Base-by-base conservation (phyloP, 2,113 vertebrate genomes). In the Bubalus kerabau region DNA sequence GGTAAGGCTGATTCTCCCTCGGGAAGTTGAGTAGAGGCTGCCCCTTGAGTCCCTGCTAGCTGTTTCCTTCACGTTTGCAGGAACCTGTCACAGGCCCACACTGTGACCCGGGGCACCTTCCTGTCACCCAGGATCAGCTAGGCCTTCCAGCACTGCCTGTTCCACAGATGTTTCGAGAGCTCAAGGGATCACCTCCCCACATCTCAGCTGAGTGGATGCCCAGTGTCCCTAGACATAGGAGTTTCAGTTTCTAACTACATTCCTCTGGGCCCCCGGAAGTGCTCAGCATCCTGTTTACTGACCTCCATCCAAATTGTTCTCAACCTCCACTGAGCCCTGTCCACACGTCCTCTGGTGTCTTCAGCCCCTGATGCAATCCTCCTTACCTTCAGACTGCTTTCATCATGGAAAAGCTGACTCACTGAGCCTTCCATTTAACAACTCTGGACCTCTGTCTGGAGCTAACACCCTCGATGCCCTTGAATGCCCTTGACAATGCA, bases 191-290 rank as follows among this genome's bases (percentile, higher is more conserved):
- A 23, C 2, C 0, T 28, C 43, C 57, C 50, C 46, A 12, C 23
- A 16, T 26, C 87, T 54, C 21, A 54, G 40, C 17, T 14, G 19
- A 62, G 3, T 28, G n/a, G 90, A 13, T 24, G 14, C 60, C 48
- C 17, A 19, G 40, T 17, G 86, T 89, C 74, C 13, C 19, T 26
- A 59, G 19, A 85, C 40, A 3, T 1, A 16, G 54, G 57, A 6
- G 48, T 94, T 80, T 95, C 56, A 71, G 12, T 95, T 90, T 97
- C 84, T 56, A 62, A 16, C 7, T 16, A 4, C 48, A 15, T 26
- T 48, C 30, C 10, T 0, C 19, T 57, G 67, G 59, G 2, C 56
- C 28, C 30, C 14, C 10, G 3, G 43, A 43, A 2, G 2, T 50
- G 23, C 6, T 90, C 43, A 9, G 17, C 1, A 0, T 52, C 60